A percentile compares a stretch with the other conserved stretches of the same genome.
Conservation (phyloP, 2,888 invertebrate species). For the Parnassius apollo region DNA sequence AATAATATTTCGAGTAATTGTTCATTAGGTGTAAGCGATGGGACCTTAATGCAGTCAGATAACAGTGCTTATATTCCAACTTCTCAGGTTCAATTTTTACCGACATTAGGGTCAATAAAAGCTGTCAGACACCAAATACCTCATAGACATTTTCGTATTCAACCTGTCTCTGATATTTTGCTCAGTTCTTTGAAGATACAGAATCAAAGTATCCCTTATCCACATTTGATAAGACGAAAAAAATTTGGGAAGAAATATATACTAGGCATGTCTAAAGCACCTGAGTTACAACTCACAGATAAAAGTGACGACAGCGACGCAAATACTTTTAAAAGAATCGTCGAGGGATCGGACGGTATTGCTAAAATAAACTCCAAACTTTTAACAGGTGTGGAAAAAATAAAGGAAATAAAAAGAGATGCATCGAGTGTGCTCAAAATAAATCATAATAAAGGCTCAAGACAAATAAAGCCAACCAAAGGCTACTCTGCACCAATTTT, state of each 20-base stretch:
- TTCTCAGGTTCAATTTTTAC: not conserved
- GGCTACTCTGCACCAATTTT: conserved; percentile 11
- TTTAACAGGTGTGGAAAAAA: not conserved
- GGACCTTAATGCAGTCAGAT: not conserved
- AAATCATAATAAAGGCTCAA: not conserved
- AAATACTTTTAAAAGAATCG: not conserved
- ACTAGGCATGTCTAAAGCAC: not conserved
- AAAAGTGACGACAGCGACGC: not conserved
- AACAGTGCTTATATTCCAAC: not conserved
- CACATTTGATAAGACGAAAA: not conserved
- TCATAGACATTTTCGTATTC: conserved; percentile 7
- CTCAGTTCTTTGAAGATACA: not conserved
- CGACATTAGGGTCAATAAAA: not conserved
- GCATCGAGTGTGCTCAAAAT: not conserved
- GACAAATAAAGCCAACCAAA: not conserved
- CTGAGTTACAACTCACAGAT: not conserved
- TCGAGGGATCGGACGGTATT: not conserved
- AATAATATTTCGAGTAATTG: no score
- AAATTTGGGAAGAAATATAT: no score
- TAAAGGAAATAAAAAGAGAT: not conserved
- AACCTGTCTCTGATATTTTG: conserved; percentile 1
- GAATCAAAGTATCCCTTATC: not conserved
- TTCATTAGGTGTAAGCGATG: not conserved
- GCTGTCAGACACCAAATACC: not conserved
- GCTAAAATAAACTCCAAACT: no score